Percentiles rank a stretch among this genome's conserved stretches.
Conservation (phyloP, 1,140 invertebrate species). For the Scaptomyza pallida region DNA sequence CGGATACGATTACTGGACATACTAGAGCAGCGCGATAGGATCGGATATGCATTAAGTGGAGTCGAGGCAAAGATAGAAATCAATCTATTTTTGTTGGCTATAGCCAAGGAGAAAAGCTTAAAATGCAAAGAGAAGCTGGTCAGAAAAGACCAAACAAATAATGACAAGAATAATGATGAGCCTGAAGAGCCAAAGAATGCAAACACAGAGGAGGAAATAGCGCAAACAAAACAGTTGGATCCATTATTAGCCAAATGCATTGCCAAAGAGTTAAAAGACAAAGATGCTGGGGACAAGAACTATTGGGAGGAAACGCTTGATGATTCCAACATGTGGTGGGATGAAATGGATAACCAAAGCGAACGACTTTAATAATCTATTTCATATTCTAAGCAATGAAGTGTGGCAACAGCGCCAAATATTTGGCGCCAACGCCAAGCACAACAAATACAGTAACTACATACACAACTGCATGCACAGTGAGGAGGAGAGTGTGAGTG, state of each 20-base stretch:
- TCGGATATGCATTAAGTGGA: neutral
- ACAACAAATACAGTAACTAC: conserved; percentile 52
- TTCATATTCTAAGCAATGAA: conserved; percentile 47
- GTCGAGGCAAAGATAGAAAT: neutral
- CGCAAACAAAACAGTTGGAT: neutral
- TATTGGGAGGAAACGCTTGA: neutral
- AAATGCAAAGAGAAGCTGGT: neutral
- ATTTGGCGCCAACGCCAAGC: conserved; percentile 71
- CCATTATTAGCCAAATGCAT: neutral
- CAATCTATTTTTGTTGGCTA: neutral
- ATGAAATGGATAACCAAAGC: neutral
- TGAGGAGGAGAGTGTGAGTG: no score
- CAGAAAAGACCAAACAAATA: neutral
- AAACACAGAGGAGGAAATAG: neutral
- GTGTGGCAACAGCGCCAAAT: conserved; percentile 61
- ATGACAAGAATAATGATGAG: neutral
- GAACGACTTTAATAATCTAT: neutral
- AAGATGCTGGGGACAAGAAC: neutral
- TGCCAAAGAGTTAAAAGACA: neutral
- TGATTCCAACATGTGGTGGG: neutral
- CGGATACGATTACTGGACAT: conserved; percentile 19
- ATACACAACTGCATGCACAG: neutral
- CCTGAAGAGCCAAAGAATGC: neutral
- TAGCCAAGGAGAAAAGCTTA: neutral
- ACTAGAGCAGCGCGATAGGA: conserved; percentile 15